A percentile compares a stretch with the other conserved stretches of the same genome.
These are phyloP conservation scores for Caenorhabditis sulstoni DNA, from an alignment of 2,888 invertebrate genomes.

Conservation along the genomic window DNA sequence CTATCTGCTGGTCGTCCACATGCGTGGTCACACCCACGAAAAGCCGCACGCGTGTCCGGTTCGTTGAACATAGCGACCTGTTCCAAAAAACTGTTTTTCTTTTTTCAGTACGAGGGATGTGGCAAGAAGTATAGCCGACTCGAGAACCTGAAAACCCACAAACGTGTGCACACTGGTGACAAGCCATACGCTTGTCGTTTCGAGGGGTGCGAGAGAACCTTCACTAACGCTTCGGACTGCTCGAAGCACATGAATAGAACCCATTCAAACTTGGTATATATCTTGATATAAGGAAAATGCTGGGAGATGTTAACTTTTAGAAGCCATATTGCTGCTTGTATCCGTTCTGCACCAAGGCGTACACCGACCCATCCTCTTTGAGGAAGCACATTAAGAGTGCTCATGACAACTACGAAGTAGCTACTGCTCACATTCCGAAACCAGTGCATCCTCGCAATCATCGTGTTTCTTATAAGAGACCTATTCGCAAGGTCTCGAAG, in stretches of 20 bases:
- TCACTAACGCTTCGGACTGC: constrained; percentile 97
- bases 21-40: constrained; percentile 97
- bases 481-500: no score
- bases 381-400: constrained; percentile 97
- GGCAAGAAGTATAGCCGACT: constrained; percentile 95
- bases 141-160: constrained; percentile 97
- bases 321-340: constrained; percentile 99
- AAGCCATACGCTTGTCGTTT: constrained; percentile 90
- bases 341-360: constrained; percentile 95
- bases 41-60: constrained; percentile 99
- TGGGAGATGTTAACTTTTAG: constrained; percentile 83
- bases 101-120: constrained; percentile 93
- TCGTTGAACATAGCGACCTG: constrained; percentile 82
- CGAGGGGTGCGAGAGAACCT: constrained; percentile 98
- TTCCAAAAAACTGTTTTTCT: no score
- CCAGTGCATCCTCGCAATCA: background rate
- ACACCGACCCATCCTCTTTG: constrained; percentile 97
- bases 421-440: background rate
- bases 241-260: constrained; percentile 99
- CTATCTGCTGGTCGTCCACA: constrained; percentile 98
- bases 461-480: no score
- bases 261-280: constrained; percentile 93
- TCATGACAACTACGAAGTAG: constrained; percentile 87
- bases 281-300: background rate
- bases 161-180: constrained; percentile 95